Evolutionary conservation across 2,113 vertebrate species (phyloP).

Genomic region (Myiagra hebetior): DNA sequence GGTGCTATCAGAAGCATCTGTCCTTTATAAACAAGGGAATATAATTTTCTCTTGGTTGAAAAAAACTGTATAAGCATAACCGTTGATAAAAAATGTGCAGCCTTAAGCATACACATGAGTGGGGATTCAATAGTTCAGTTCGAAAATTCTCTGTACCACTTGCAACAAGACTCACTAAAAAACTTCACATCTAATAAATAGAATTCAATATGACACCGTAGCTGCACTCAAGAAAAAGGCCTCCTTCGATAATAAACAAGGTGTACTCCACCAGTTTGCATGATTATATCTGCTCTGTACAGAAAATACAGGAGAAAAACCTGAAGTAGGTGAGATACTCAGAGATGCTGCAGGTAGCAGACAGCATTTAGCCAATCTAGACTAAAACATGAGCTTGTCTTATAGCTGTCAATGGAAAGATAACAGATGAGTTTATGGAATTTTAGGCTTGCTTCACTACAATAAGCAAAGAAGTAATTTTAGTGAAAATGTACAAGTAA

Average conservation of each 20-base stretch:
- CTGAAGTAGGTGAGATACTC: neutral
- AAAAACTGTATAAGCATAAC: neutral
- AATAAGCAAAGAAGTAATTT: neutral
- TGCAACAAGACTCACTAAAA: neutral
- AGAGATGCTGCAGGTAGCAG: neutral
- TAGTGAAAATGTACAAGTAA: neutral
- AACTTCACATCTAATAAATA: neutral
- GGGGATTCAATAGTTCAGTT: neutral
- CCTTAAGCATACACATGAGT: neutral
- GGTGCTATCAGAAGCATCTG: neutral
- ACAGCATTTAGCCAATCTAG: neutral
- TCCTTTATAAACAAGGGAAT: neutral
- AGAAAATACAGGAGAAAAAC: neutral
- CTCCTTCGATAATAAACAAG: neutral
- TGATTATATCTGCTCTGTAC: neutral
- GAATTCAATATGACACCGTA: neutral
- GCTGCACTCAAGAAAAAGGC: neutral
- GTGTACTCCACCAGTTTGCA: neutral
- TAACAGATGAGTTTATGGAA: neutral
- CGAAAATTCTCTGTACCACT: neutral
- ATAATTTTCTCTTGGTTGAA: neutral
- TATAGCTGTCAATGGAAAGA: neutral
- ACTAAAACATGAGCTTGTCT: neutral
- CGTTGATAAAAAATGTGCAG: neutral
- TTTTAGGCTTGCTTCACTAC: neutral